phyloP scores from a whole-genome alignment of 2,113 vertebrate genomes.

The Triplophysa rosa region DNA sequence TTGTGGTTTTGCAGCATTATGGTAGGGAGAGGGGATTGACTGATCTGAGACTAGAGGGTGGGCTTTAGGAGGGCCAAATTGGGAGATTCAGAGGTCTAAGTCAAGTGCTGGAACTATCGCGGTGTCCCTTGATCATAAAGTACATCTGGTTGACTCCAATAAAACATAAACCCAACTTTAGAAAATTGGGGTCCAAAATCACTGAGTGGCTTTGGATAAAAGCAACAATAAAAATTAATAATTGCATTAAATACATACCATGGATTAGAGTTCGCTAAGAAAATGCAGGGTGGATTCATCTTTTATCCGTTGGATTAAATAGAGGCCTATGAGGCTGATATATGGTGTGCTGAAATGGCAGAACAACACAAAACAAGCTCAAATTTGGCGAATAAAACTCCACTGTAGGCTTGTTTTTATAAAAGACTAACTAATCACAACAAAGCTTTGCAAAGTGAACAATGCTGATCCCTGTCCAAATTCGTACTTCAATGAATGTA shows the following conservation, averaged over 20 bases:
- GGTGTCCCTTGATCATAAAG: slow-evolving; percentile 70
- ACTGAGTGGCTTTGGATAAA: slow-evolving; percentile 69
- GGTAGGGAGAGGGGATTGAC: neutral
- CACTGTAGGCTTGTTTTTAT: slow-evolving; percentile 29
- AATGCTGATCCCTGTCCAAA: slow-evolving; percentile 26
- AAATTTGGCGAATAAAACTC: slow-evolving; percentile 36
- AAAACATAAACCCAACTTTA: slow-evolving; percentile 64
- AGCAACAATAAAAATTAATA: slow-evolving; percentile 68
- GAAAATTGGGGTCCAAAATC: slow-evolving; percentile 64
- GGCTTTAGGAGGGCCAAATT: slow-evolving; percentile 34
- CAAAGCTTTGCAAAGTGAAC: slow-evolving; percentile 35
- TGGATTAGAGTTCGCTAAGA: slow-evolving; percentile 54
- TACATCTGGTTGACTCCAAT: slow-evolving; percentile 68
- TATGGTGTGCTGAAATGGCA: slow-evolving; percentile 44
- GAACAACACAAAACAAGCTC: slow-evolving; percentile 51
- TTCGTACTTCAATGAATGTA: slow-evolving; percentile 46
- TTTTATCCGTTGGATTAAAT: slow-evolving; percentile 54
- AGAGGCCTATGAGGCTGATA: slow-evolving; percentile 40
- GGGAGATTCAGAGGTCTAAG: slow-evolving; percentile 40
- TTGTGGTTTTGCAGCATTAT: slow-evolving; percentile 11
- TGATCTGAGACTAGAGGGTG: slow-evolving; percentile 23
- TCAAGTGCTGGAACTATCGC: slow-evolving; percentile 58
- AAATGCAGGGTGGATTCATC: slow-evolving; percentile 55
- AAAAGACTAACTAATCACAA: slow-evolving; percentile 46
- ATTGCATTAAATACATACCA: slow-evolving; percentile 56